These are phyloP conservation scores for Drosophila emarginata DNA, from an alignment of 2,888 invertebrate genomes.

Conservation along the genomic window DNA sequence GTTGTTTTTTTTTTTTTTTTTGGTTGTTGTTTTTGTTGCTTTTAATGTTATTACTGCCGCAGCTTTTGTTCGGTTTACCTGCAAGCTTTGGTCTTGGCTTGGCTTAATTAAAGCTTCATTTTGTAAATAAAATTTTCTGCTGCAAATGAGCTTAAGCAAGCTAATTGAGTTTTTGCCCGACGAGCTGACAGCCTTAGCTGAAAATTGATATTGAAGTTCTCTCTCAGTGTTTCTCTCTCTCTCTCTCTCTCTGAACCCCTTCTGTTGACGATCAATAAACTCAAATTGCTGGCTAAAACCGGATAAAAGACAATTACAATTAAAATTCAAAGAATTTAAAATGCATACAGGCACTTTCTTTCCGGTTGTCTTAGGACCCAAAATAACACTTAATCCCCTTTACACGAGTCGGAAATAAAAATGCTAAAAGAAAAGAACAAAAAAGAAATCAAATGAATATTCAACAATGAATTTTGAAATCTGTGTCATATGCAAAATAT, in stretches of 20 bases:
- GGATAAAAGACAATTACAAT: constrained; percentile 39
- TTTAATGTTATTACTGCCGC: constrained; percentile 60
- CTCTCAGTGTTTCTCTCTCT: neutral
- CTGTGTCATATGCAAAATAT: constrained; percentile 59
- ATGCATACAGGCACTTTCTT: constrained; percentile 14
- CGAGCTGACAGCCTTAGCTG: constrained; percentile 3
- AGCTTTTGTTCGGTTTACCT: constrained; percentile 59
- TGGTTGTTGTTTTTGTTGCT: constrained; percentile 39
- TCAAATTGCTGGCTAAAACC: constrained; percentile 28
- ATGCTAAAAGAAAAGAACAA: constrained; percentile 17
- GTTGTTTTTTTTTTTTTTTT: constrained; percentile 40
- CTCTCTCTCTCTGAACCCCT: neutral
- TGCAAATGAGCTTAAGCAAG: constrained; percentile 65
- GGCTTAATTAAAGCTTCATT: constrained; percentile 75
- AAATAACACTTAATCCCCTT: neutral
- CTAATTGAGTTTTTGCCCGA: constrained; percentile 62
- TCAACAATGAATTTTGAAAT: constrained; percentile 32
- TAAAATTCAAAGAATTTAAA: constrained; percentile 20
- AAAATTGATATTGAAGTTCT: constrained; percentile 4
- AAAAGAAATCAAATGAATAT: constrained; percentile 11
- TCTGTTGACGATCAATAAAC: constrained; percentile 46
- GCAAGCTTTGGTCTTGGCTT: constrained; percentile 46
- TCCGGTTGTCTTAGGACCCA: constrained; percentile 30
- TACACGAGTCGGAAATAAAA: constrained; percentile 12
- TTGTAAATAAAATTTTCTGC: constrained; percentile 63